phyloP scores from a whole-genome alignment of 2,113 vertebrate genomes.

The Mionectes macconnelli region DNA sequence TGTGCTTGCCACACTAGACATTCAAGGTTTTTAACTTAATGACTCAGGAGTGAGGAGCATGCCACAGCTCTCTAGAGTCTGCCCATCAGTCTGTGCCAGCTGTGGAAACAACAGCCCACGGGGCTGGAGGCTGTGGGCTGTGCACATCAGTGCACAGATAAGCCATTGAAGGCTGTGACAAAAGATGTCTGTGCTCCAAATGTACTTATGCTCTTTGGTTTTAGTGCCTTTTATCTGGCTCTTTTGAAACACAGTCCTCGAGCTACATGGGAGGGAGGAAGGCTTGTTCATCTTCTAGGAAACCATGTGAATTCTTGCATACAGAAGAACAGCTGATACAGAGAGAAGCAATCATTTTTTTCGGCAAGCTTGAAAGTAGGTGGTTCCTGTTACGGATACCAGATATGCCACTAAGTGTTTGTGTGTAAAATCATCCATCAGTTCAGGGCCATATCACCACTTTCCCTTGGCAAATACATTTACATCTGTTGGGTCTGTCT shows the following conservation, averaged over 20 bases:
- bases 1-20: background rate
- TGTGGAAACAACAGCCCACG: background rate
- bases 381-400: background rate
- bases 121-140: background rate
- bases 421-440: background rate
- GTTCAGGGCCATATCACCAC: rapidly evolving
- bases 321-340: background rate
- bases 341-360: background rate
- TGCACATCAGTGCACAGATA: background rate
- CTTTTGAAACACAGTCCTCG: background rate
- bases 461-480: background rate
- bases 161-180: background rate
- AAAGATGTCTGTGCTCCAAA: background rate
- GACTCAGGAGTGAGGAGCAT: background rate
- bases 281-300: background rate
- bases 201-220: background rate
- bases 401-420: background rate
- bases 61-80: background rate
- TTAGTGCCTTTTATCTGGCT: background rate
- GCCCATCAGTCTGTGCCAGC: background rate
- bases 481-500: background rate
- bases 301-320: background rate
- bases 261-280: background rate
- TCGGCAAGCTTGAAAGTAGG: background rate
- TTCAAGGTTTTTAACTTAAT: background rate